Evolutionary conservation across 2,888 invertebrate species (phyloP), one percentile per base, ranked within the genome.

Genomic region (Drosophila niveifrons): DNA sequence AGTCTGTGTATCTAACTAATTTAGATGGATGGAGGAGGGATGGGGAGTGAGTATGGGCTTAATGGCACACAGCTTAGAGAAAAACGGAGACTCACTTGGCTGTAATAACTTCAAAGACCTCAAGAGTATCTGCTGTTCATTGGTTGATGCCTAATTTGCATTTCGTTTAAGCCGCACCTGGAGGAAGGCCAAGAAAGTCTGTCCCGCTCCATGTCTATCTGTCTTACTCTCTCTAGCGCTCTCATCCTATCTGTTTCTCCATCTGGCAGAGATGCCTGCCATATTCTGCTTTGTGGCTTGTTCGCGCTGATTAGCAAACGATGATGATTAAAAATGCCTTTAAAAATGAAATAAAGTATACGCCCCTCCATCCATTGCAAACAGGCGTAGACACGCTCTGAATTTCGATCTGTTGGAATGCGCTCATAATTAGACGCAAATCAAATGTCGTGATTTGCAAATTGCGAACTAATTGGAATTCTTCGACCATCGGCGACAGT

Each of bases 401-500:
- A 65, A 68, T 75, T 79, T 75, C 75, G 73, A 87, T 79, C 79
- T 67, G 72, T 48, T 75, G 79, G 75, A 87, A 84, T 84, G 81
- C 70, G 29, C 34, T 80, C 74, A 80, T 84, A 84, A 84, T 84
- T 84, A 84, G 59, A 84, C 72, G 70, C 65, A 75, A 75, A 79
- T 83, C 82, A 79, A 87, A 77, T 72, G 73, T 73, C 84, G 66
- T 80, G 84, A 87, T 75, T 79, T 79, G 83, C 87, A 74, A 75
- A 67, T 79, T 72, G 66, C 73, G 67, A 87, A 81, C 77, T 81
- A 87, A 84, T 84, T 84, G 79, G 73, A 84, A 84, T 81, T 81
- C 84, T 72, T 51, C 7, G 13, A 41, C 23, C 18, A 48, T 7
- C 29, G 44, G 31, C 28, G 36, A 29, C 10, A 29, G 15, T 36